These are phyloP conservation scores for Drosophila setosimentum DNA, from an alignment of 2,888 invertebrate genomes.

Conservation along the genomic window DNA sequence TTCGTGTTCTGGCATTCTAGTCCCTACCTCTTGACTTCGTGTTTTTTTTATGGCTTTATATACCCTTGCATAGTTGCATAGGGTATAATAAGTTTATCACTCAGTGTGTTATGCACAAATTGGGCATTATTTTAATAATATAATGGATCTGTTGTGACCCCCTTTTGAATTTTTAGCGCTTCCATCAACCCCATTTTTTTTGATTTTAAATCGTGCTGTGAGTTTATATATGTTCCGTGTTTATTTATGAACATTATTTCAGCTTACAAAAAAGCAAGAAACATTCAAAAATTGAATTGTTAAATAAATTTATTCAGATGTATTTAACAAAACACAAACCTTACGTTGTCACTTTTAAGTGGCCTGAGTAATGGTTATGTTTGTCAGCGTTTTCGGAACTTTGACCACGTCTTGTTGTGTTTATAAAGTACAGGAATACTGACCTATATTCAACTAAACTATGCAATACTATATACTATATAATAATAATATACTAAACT, in stretches of 20 bases:
- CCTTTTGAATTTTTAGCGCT: not conserved
- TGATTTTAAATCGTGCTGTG: accelerated
- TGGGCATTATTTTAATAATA: not conserved
- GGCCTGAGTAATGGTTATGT: too few relatives aligned
- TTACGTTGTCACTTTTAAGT: not conserved
- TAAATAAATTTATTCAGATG: not conserved
- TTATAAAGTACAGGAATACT: not conserved
- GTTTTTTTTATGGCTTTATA: conserved; percentile 12
- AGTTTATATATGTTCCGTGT: not conserved
- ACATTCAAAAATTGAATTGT: too few relatives aligned
- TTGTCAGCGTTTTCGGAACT: not conserved
- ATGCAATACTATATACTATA: not conserved
- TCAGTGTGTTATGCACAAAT: not conserved
- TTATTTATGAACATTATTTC: not conserved
- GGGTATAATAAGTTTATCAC: not conserved
- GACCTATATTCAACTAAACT: not conserved
- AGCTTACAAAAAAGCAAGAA: too few relatives aligned
- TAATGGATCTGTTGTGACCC: not conserved
- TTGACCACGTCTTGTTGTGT: too few relatives aligned
- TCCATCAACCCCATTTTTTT: not conserved
- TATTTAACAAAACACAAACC: not conserved
- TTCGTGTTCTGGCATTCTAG: conserved; percentile 32
- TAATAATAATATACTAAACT: not conserved
- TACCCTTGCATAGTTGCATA: not conserved
- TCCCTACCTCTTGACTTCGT: conserved; percentile 7